A percentile compares a stretch with the other conserved stretches of the same genome.
These are phyloP conservation scores for Ptychadena robeensis DNA, from an alignment of 2,797 vertebrate species.

Conservation along the genomic window DNA sequence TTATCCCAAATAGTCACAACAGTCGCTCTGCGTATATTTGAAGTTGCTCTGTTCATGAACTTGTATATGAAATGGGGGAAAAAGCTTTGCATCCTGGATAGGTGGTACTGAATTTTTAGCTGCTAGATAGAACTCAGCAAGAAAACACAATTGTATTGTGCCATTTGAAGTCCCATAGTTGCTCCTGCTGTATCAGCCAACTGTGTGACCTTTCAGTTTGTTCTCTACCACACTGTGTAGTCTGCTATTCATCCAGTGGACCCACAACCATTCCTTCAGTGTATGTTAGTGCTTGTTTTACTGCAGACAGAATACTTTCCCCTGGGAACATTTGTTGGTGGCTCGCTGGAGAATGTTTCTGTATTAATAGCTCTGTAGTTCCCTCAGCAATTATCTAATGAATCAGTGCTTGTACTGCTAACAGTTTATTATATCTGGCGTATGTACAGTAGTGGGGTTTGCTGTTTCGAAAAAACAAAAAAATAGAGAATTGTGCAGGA, in stretches of 20 bases:
- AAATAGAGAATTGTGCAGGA: not conserved
- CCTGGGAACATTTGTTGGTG: not conserved
- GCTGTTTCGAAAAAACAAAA: not conserved
- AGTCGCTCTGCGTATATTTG: too few relatives aligned
- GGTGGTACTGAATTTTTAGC: not conserved
- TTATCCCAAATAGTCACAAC: too few relatives aligned
- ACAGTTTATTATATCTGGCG: not conserved
- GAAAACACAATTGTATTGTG: not conserved
- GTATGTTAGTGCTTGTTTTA: not conserved
- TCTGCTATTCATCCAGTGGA: constrained; percentile 2
- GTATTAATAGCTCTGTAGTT: constrained; percentile 43
- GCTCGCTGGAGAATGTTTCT: constrained; percentile 23
- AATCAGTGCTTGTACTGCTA: constrained; percentile 18
- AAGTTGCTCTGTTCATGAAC: too few relatives aligned
- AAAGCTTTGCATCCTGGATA: not conserved
- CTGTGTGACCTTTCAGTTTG: constrained; percentile 14
- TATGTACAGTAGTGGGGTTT: not conserved
- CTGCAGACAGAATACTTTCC: not conserved
- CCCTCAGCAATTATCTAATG: constrained; percentile 28
- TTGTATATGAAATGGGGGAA: too few relatives aligned
- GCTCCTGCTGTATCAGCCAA: not conserved
- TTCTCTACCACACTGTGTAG: constrained; percentile 7
- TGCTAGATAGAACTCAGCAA: not conserved
- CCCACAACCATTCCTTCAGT: not conserved
- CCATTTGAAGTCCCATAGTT: not conserved